Percentiles rank a stretch among this genome's conserved stretches.
Evolutionary conservation across 2,888 invertebrate species (phyloP).

Genomic region (Hemicrepidius hirtus): DNA sequence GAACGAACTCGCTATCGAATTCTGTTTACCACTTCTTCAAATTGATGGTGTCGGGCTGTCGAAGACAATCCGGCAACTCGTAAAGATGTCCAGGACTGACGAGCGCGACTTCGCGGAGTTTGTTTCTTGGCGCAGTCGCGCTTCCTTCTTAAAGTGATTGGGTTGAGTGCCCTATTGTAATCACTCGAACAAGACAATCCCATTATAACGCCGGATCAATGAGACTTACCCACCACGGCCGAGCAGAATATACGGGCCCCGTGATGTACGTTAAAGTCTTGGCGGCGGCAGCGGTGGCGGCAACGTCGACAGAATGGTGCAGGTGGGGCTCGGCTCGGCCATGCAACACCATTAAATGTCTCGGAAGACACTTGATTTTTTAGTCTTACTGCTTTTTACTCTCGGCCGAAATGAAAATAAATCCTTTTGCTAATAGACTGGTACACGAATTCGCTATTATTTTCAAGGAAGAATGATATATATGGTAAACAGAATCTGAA

Average conservation of each 20-base stretch:
- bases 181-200: constrained; percentile 71
- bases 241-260: constrained; percentile 61
- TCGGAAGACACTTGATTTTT: constrained; percentile 63
- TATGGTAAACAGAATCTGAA: constrained; percentile 73
- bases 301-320: constrained; percentile 31
- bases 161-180: constrained; percentile 70
- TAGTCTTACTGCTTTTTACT: constrained; percentile 60
- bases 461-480: constrained; percentile 73
- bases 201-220: constrained; percentile 69
- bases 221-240: constrained; percentile 54
- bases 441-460: constrained; percentile 75
- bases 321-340: constrained; percentile 52
- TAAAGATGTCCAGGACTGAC: constrained; percentile 49
- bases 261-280: constrained; percentile 56
- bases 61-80: constrained; percentile 46
- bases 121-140: constrained; percentile 46
- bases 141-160: constrained; percentile 62
- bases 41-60: constrained; percentile 50
- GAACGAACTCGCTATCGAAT: background rate
- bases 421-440: constrained; percentile 75
- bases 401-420: constrained; percentile 73
- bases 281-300: constrained; percentile 55
- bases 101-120: constrained; percentile 37
- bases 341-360: constrained; percentile 57
- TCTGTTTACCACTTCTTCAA: constrained; percentile 39